A percentile compares a stretch with the other conserved stretches of the same genome.
Conservation (phyloP, 2,113 vertebrate genomes). For the Phrynosoma platyrhinos region DNA sequence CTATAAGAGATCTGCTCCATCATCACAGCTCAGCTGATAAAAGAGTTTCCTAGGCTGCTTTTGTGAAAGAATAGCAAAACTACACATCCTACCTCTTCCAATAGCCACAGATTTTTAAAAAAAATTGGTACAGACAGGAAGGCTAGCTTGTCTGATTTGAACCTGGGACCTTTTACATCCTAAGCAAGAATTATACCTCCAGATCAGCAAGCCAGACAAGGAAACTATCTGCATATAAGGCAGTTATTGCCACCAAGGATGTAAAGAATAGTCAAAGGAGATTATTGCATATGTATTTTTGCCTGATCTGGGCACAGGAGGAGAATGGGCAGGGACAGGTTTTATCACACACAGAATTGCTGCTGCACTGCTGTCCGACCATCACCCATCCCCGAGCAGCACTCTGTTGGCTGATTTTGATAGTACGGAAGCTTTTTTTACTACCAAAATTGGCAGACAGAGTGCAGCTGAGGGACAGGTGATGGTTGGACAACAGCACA, state of each 20-base stretch:
- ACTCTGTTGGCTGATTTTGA: too few species aligned
- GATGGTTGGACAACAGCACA: too few species aligned
- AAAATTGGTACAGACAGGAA: neutral
- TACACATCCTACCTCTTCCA: neutral
- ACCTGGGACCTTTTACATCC: neutral
- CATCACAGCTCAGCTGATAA: neutral
- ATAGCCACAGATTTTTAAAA: neutral
- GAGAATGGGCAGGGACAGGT: too few species aligned
- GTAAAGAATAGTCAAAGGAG: neutral
- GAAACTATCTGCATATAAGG: neutral
- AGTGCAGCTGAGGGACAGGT: too few species aligned
- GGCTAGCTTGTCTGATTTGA: neutral
- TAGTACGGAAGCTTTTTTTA: too few species aligned
- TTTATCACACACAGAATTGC: too few species aligned
- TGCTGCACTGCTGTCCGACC: too few species aligned
- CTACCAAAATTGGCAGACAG: too few species aligned
- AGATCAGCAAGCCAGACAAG: neutral
- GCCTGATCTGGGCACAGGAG: too few species aligned
- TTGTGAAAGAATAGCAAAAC: neutral
- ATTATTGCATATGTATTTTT: too few species aligned
- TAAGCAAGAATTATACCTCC: neutral
- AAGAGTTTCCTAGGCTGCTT: neutral
- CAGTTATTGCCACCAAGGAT: neutral
- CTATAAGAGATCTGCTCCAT: neutral
- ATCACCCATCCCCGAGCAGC: too few species aligned